Base-by-base conservation (phyloP, 1,140 invertebrate genomes). In the Hyposmocoma kahamanoa region DNA sequence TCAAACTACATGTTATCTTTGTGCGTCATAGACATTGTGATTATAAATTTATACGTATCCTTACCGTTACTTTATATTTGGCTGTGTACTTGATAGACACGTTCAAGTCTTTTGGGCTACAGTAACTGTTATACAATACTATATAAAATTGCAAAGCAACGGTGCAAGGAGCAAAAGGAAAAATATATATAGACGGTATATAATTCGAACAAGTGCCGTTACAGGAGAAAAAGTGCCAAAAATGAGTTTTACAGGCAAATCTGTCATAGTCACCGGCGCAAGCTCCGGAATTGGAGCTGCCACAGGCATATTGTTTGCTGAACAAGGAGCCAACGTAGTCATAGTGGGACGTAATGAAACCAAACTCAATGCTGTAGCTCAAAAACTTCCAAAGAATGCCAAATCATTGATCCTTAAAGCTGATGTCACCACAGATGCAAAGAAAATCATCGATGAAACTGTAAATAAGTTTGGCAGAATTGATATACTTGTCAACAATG, bases 261-360 rank as follows among this genome's bases (percentile, higher is more conserved):
- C 92, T 8, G 85, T 91, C 0, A 65, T 92, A 13, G 88, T 92
- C 43, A 92, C 90, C 1, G 94, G 94, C 42, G 94, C 94, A 0
- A 94, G 92, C 72, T 94, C 93, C 18, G 95, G 95, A 5, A 96
- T 96, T 56, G 94, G 94, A 42, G 90, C 90, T 21, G 91, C 90
- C 1, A 92, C 93, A 10, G 93, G 93, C 0, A 58, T 92, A 34
- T 83, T 91, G 34, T 88, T 96, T 56, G 90, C 94, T 6, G 86
- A 89, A 26, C 73, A 92, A 9, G 93, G 92, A 4, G 93, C 92
- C 0, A 86, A 56, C 0, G 62, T 94, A 4, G 84, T 86, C 1
- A 50, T 96, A 9, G 91, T 90, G 19, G 95, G 94, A 21, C 87
- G 94, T 21, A 94, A 96, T 79, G 63, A 85, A 32, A 84, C 58